Percentiles rank a stretch among this genome's conserved stretches.
Conservation (phyloP, 64 coral and sea anemone genomes). For the Cladopsammia gracilis region DNA sequence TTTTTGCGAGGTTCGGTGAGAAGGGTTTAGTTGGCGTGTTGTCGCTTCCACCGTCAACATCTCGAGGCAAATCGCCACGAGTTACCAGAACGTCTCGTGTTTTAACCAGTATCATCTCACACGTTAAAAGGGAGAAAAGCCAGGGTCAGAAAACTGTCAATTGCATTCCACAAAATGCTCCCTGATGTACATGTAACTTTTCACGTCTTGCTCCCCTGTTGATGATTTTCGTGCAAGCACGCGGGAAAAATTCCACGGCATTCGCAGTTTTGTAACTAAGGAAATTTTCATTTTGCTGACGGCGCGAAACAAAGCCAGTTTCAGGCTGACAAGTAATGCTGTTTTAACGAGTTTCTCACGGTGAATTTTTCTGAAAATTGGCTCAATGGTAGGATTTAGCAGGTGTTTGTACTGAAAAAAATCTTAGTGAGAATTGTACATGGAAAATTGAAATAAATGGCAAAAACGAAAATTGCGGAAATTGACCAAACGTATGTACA, state of each 20-base stretch:
- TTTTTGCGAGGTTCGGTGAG: conserved; percentile 45
- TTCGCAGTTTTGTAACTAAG: no score
- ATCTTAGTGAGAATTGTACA: neutral
- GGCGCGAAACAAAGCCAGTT: no score
- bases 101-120: no score
- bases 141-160: no score
- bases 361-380: conserved; percentile 11
- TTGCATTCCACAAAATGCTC: no score
- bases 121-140: no score
- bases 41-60: conserved; percentile 30
- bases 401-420: neutral
- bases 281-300: no score
- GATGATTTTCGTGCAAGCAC: no score
- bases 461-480: neutral
- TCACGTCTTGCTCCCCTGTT: no score
- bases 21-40: conserved; percentile 42
- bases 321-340: neutral
- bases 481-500: conserved; percentile 7
- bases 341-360: neutral
- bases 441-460: conserved; percentile 16
- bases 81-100: conserved; percentile 24
- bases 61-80: neutral
- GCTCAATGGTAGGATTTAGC: neutral
- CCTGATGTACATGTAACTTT: no score
- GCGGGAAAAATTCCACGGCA: no score